Percentiles rank a stretch among this genome's conserved stretches.
Evolutionary conservation across 1,140 invertebrate genomes (phyloP).

Genomic region (Euura lappo): DNA sequence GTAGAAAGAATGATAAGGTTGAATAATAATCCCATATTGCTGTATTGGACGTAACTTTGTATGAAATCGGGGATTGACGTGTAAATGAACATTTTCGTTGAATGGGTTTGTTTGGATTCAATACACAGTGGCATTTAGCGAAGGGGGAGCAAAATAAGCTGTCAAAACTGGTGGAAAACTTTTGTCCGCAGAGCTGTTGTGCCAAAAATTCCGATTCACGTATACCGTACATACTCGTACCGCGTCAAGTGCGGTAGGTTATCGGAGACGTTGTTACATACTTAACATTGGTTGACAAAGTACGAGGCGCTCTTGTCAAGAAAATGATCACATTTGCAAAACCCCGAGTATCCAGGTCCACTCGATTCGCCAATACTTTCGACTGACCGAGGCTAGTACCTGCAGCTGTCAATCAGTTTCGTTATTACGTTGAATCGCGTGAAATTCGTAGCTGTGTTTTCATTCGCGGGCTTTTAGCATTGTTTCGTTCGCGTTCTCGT

Average conservation of each 20-base stretch:
- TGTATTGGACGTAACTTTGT: not conserved
- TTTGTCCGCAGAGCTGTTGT: not conserved
- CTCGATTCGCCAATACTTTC: not conserved
- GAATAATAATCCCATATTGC: conserved; percentile 1
- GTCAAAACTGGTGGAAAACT: conserved; percentile 35
- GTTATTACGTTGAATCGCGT: conserved; percentile 3
- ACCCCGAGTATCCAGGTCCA: not conserved
- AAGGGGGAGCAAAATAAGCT: conserved; percentile 45
- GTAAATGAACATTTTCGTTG: conserved; percentile 42
- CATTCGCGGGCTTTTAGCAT: not conserved
- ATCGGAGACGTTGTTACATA: not conserved
- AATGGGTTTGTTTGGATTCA: conserved; percentile 50
- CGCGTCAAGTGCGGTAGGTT: no score
- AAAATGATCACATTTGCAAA: no score
- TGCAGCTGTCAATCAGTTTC: not conserved
- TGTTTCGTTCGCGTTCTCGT: not conserved
- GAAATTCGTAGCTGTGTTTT: conserved; percentile 7
- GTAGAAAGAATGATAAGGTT: not conserved
- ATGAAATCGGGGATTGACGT: conserved; percentile 16
- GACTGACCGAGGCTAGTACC: not conserved
- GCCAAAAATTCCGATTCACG: not conserved
- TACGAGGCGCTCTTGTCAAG: no score
- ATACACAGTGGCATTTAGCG: conserved; percentile 49
- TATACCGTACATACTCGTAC: not conserved
- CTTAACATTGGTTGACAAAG: not conserved